A percentile compares a stretch with the other conserved stretches of the same genome.
phyloP scores from a whole-genome alignment of 2,797 vertebrate genomes.

The Anguilla marmorata region DNA sequence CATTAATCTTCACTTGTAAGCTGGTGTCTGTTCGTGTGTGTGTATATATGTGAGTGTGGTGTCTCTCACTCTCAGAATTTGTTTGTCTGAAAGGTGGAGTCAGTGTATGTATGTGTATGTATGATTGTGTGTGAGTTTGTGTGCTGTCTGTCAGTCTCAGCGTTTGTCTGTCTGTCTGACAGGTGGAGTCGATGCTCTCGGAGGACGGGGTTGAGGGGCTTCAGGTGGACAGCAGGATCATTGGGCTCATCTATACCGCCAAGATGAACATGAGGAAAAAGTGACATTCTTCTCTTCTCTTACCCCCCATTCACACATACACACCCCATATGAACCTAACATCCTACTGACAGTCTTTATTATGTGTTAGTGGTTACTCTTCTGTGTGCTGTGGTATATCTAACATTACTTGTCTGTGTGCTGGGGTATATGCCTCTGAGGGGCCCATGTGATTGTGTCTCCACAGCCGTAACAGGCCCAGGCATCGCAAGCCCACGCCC shows the following conservation, averaged over 20 bases:
- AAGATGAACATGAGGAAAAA: slow-evolving; percentile 64
- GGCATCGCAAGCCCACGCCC: neutral
- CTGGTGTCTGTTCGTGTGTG: neutral
- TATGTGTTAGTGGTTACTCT: neutral
- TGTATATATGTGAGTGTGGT: neutral
- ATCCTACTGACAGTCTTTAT: no score
- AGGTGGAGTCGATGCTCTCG: slow-evolving; percentile 61
- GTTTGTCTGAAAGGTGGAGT: neutral
- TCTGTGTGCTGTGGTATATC: neutral
- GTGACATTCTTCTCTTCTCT: slow-evolving; percentile 43
- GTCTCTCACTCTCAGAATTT: neutral
- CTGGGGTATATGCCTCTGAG: neutral
- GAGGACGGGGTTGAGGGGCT: slow-evolving; percentile 61
- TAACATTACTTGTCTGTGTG: neutral
- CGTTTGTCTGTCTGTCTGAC: neutral
- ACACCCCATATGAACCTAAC: no score
- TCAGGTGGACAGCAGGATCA: slow-evolving; percentile 67
- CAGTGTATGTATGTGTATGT: neutral
- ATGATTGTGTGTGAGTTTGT: neutral
- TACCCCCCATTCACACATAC: neutral
- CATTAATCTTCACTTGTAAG: neutral
- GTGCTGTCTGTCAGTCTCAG: neutral
- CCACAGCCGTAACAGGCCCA: neutral
- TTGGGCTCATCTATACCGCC: slow-evolving; percentile 70
- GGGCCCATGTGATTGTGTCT: neutral